Evolutionary conservation across 2,888 invertebrate species (phyloP), one percentile per base, ranked within the genome.

Genomic region (Sarcophaga subvicina): DNA sequence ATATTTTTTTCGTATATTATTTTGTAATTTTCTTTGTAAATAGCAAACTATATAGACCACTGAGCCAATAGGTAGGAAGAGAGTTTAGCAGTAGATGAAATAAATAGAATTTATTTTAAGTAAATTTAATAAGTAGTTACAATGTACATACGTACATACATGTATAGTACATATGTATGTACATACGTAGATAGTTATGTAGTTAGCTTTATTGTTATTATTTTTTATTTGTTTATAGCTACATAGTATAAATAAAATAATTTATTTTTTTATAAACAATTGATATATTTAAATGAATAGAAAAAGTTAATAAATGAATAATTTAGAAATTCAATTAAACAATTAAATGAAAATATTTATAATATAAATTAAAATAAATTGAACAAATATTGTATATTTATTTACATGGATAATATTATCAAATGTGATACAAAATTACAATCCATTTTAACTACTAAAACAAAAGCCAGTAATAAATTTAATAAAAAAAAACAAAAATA

Each of bases 1-100:
- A 37, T 45, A 64, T 67, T 37, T 25, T 12, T 71, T 54, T 63
- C 10, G 70, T 60, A 64, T 6, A n/a, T 80, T 64, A 64, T 64
- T 60, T 63, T 75, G n/a, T 8, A 59, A 45, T 22, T 67, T 66
- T 77, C 37, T 83, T 63, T 85, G 80, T 85, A 85, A 62, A 80
- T 80, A 85, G 80, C 10, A 75, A 78, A 70, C 75, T 82, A 76
- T 75, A 87, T 75, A 87, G 87, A 87, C 87, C 87, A 87, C 87
- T 87, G 87, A 84, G 62, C 63, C 54, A 84, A 81, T 84, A 84
- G 84, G 87, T 87, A 87, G 84, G 37, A 79, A 59, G 79, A 87
- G 79, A 79, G 76, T 87, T 84, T 87, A 84, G 87, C 87, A 87
- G 87, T 87, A 87, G 87, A 84, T 84, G 84, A 77, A 81, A 72